Evolutionary conservation across 1,140 invertebrate genomes (phyloP).

Genomic region (Drosophila lini): DNA sequence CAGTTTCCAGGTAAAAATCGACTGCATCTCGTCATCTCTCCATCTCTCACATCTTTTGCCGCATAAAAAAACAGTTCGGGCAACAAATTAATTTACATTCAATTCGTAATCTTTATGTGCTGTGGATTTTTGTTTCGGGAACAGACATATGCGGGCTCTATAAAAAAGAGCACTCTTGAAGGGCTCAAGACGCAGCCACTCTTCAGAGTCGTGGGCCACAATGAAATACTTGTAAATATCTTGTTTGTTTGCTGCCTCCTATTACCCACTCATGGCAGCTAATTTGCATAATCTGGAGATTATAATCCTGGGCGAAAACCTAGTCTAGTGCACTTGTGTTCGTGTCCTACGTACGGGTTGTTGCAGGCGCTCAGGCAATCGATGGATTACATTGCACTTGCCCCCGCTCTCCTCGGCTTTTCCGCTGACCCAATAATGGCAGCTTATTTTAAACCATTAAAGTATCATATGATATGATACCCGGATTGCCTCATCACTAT

Average conservation of each 20-base stretch:
- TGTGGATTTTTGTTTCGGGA: constrained; percentile 10
- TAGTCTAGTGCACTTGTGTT: constrained; percentile 23
- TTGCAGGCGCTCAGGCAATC: constrained; percentile 42
- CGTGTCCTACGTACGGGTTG: constrained; percentile 20
- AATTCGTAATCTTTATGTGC: constrained; percentile 43
- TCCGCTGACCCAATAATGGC: constrained; percentile 31
- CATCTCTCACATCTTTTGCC: constrained; percentile 35
- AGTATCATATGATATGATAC: constrained; percentile 12
- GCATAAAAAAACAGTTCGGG: constrained; percentile 3
- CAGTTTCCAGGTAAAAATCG: constrained; percentile 58
- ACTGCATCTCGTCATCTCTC: constrained; percentile 3
- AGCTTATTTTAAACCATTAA: constrained; percentile 12
- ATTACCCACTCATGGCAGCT: constrained; percentile 35
- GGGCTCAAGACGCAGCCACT: constrained; percentile 2
- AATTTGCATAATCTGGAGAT: constrained; percentile 61
- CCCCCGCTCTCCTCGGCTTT: constrained; percentile 11
- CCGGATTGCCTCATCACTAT: constrained; percentile 29
- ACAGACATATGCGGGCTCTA: constrained; percentile 39
- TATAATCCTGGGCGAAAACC: constrained; percentile 51
- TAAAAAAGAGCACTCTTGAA: constrained; percentile 10
- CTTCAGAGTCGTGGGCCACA: constrained; percentile 14
- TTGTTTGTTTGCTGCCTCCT: constrained; percentile 32
- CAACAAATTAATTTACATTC: constrained; percentile 48
- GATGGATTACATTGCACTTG: constrained; percentile 53
- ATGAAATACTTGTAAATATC: constrained; percentile 41